Percentiles rank a stretch among this genome's conserved stretches.
phyloP scores from a whole-genome alignment of 2,888 invertebrate species.

The Folsomia candida region DNA sequence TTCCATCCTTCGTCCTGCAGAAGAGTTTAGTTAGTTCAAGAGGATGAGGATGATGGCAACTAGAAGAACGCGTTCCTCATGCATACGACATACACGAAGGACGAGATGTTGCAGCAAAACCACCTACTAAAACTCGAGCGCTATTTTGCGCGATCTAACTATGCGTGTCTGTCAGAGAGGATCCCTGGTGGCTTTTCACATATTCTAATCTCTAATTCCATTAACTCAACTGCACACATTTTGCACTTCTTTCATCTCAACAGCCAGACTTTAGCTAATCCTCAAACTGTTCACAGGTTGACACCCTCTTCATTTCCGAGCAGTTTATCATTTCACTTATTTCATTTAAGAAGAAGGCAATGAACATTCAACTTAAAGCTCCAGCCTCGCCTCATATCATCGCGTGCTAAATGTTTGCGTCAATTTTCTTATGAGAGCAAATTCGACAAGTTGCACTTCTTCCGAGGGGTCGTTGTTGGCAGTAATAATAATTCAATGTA shows the following conservation, averaged over 20 bases:
- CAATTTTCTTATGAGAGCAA: not conserved
- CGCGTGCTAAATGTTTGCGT: not conserved
- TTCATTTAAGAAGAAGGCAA: not conserved
- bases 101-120: not conserved
- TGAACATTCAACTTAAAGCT: not conserved
- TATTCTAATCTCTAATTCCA: slow-evolving; percentile 14
- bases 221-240: slow-evolving; percentile 7
- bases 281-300: slow-evolving; percentile 4
- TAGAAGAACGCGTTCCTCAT: too few species aligned
- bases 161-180: slow-evolving; percentile 1
- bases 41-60: not conserved
- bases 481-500: not conserved
- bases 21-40: not conserved
- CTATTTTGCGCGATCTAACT: not conserved
- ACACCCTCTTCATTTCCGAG: slow-evolving; percentile 4
- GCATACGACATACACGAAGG: too few species aligned
- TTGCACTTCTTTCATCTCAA: not conserved
- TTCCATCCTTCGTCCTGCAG: not conserved
- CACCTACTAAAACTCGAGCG: not conserved
- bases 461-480: too few species aligned
- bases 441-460: not conserved
- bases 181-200: slow-evolving; percentile 8
- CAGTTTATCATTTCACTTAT: not conserved
- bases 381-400: not conserved
- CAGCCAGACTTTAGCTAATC: slow-evolving; percentile 2